Evolutionary conservation across 2,888 invertebrate species (phyloP).

Genomic region (Pandemis corylana): DNA sequence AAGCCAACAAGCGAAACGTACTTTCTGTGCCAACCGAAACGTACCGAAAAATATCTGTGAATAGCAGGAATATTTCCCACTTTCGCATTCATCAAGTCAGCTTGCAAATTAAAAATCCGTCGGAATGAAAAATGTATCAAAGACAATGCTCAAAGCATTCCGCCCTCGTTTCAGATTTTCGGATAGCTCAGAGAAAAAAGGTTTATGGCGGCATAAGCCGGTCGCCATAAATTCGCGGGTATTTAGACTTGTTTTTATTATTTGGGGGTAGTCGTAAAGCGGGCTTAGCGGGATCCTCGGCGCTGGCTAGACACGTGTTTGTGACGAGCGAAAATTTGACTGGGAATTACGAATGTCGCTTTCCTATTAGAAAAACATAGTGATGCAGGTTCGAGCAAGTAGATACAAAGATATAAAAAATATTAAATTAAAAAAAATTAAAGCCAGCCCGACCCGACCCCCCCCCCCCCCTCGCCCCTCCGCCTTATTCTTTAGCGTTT

Average conservation of each 20-base stretch:
- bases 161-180: conserved; percentile 22
- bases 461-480: too few species aligned
- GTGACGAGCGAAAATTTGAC: too few species aligned
- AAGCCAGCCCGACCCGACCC: too few species aligned
- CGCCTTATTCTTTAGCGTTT: too few species aligned
- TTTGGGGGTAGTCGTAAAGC: conserved; percentile 31
- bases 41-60: background rate
- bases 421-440: too few species aligned
- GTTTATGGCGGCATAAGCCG: conserved; percentile 14
- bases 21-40: background rate
- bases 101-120: conserved; percentile 26
- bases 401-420: too few species aligned
- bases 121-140: conserved; percentile 26
- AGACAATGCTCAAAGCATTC: conserved; percentile 22
- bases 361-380: too few species aligned
- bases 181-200: conserved; percentile 10
- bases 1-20: too few species aligned
- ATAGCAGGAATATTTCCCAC: background rate
- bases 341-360: too few species aligned
- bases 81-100: conserved; percentile 21
- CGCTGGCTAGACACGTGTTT: background rate
- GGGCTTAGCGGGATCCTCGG: background rate
- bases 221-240: conserved; percentile 17
- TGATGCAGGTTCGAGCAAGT: too few species aligned
- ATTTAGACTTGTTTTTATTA: conserved; percentile 34